Evolutionary conservation across 2,797 vertebrate species (phyloP).

Genomic region (Anomalospiza imberbis): DNA sequence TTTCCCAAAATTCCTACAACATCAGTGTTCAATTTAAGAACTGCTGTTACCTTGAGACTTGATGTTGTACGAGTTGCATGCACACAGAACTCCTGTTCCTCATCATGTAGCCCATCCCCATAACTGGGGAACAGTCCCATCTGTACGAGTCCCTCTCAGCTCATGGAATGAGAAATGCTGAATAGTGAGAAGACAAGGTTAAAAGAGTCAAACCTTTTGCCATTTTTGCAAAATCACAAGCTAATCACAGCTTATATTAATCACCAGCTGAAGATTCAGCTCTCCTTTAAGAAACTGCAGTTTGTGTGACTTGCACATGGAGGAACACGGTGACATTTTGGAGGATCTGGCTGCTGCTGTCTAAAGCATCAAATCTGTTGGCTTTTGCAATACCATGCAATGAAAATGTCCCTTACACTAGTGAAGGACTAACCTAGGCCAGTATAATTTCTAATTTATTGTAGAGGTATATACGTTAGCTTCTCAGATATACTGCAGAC

Average conservation of each 20-base stretch:
- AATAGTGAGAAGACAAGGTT: neutral
- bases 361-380: neutral
- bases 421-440: neutral
- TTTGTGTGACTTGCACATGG: neutral
- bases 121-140: neutral
- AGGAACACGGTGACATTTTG: accelerated
- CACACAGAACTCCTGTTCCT: neutral
- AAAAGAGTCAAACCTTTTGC: neutral
- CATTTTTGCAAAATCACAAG: neutral
- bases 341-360: neutral
- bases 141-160: neutral
- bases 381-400: neutral
- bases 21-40: neutral
- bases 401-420: accelerated
- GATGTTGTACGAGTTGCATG: accelerated
- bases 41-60: neutral
- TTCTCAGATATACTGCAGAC: neutral
- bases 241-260: neutral
- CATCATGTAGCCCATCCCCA: neutral
- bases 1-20: neutral
- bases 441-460: neutral
- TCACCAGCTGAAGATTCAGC: neutral
- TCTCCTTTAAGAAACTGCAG: neutral
- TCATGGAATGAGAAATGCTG: neutral
- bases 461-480: neutral